phyloP scores from a whole-genome alignment of 2,797 vertebrate genomes.

The Pangasius macronema region DNA sequence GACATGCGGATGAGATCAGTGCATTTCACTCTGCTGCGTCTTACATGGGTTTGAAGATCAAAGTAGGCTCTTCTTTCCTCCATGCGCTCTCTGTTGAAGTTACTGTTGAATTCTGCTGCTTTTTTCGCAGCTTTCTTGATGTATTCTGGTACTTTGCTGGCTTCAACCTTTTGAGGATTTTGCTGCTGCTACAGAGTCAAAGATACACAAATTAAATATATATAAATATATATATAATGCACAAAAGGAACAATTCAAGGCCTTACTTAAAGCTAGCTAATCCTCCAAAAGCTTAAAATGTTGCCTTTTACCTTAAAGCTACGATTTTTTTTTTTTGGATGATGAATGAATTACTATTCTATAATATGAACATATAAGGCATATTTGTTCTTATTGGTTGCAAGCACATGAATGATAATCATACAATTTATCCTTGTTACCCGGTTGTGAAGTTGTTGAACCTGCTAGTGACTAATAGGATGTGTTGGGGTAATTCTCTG shows the following conservation, averaged over 20 bases:
- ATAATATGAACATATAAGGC: not conserved
- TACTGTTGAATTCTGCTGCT: constrained; percentile 97
- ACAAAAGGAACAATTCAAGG: not conserved
- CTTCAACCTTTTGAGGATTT: constrained; percentile 95
- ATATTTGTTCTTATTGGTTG: not conserved
- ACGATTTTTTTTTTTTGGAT: not conserved
- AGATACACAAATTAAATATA: not conserved
- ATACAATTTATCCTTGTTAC: not conserved
- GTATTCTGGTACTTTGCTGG: constrained; percentile 98
- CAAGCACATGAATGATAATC: not conserved
- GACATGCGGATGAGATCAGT: not conserved
- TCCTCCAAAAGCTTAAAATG: not conserved
- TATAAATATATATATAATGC: not conserved
- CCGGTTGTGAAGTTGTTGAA: not conserved
- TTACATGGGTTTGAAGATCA: constrained; percentile 96
- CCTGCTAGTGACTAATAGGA: not conserved
- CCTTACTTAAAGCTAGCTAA: not conserved
- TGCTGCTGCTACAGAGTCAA: constrained; percentile 85
- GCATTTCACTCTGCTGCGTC: constrained; percentile 32
- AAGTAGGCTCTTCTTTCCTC: constrained; percentile 98
- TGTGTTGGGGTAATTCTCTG: not conserved
- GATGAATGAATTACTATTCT: not conserved
- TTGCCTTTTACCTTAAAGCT: not conserved
- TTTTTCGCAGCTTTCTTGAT: constrained; percentile 98
- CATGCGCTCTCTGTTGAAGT: constrained; percentile 96